These are phyloP conservation scores for Podiceps cristatus DNA, from an alignment of 2,113 vertebrate genomes.

Conservation along the genomic window DNA sequence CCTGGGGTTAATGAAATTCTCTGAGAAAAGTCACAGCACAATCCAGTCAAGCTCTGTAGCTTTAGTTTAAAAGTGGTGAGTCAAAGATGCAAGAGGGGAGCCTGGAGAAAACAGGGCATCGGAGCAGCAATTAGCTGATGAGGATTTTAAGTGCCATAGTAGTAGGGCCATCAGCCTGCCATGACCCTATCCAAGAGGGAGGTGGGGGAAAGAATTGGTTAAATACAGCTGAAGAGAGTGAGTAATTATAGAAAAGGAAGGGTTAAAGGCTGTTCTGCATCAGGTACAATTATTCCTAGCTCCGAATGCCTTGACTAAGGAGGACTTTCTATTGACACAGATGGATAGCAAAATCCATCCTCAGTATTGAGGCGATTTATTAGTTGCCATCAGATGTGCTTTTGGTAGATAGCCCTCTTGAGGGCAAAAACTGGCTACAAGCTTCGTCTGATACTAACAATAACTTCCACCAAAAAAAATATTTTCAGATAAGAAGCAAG, in stretches of 20 bases:
- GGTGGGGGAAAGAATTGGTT: neutral
- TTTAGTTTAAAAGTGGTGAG: accelerated
- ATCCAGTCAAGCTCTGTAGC: accelerated
- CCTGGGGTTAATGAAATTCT: neutral
- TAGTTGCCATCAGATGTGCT: neutral
- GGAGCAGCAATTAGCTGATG: neutral
- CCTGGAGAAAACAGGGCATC: neutral
- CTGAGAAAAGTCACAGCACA: neutral
- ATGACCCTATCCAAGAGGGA: neutral
- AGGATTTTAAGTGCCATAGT: neutral
- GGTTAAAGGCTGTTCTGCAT: neutral
- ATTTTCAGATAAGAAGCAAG: neutral
- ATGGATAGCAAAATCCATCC: neutral
- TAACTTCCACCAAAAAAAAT: neutral
- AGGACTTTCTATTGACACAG: neutral
- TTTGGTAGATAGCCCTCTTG: neutral
- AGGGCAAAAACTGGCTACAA: neutral
- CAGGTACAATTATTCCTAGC: neutral
- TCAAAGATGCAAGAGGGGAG: neutral
- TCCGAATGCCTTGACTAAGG: neutral
- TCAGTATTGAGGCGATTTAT: neutral
- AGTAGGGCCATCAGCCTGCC: neutral
- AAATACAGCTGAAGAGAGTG: neutral
- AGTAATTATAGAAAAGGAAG: neutral
- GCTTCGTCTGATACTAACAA: neutral